Evolutionary conservation across 2,113 vertebrate species (phyloP).

Genomic region (Haplochromis vanheusdeni): DNA sequence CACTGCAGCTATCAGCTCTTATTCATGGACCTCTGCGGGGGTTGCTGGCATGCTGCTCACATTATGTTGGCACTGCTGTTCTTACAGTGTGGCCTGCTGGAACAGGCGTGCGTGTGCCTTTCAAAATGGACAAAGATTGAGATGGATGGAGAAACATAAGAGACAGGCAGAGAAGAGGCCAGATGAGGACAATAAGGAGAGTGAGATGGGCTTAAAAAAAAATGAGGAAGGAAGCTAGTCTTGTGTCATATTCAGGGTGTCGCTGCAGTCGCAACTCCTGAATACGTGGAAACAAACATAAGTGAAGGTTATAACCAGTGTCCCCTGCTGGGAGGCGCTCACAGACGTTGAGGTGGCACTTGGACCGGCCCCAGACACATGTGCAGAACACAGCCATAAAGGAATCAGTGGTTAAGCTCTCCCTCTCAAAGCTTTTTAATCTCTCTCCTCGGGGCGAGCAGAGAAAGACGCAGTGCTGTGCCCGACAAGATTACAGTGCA

Average conservation of each 20-base stretch:
- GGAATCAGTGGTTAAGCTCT: conserved; percentile 38
- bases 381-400: background rate
- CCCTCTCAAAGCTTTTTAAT: conserved; percentile 49
- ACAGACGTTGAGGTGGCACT: background rate
- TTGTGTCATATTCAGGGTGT: background rate
- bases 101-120: background rate
- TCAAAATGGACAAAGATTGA: background rate
- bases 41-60: conserved; percentile 36
- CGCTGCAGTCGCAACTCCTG: background rate
- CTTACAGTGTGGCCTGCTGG: conserved; percentile 1
- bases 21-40: conserved; percentile 32
- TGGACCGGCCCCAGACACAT: background rate
- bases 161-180: background rate
- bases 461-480: conserved; percentile 51
- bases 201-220: background rate
- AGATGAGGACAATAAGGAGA: background rate
- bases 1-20: conserved; percentile 26
- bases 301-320: conserved; percentile 2
- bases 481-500: conserved; percentile 56
- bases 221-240: background rate
- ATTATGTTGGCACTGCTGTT: conserved; percentile 33
- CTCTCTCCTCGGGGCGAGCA: conserved; percentile 30
- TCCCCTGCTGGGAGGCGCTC: background rate
- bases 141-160: background rate
- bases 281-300: background rate